Evolutionary conservation across 2,888 invertebrate species (phyloP).

Genomic region (Ichneumoninae sp.): DNA sequence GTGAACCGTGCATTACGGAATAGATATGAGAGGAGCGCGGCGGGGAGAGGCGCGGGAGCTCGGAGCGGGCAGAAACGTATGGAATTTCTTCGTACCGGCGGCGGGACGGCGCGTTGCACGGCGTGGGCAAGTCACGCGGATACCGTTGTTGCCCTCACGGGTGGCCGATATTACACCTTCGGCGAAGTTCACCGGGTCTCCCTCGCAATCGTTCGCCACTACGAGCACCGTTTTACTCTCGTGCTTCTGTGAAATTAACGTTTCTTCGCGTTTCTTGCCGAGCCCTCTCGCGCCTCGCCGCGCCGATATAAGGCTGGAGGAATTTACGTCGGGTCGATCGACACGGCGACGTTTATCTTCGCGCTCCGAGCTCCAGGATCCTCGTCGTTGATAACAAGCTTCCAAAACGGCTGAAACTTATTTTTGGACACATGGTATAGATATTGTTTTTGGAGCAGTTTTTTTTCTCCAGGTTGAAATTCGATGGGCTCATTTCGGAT

Average conservation of each 20-base stretch:
- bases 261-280: slow-evolving; percentile 60
- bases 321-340: slow-evolving; percentile 45
- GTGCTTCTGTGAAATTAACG: slow-evolving; percentile 65
- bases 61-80: slow-evolving; percentile 36
- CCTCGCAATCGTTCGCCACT: slow-evolving; percentile 38
- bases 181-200: slow-evolving; percentile 65
- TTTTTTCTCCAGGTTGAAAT: too few relatives aligned
- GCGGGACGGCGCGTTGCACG: slow-evolving; percentile 21
- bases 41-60: slow-evolving; percentile 34
- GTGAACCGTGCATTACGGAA: slow-evolving; percentile 9
- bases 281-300: not conserved
- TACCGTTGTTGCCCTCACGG: slow-evolving; percentile 66
- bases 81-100: slow-evolving; percentile 55
- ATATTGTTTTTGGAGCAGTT: not conserved
- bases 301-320: slow-evolving; percentile 10
- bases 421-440: not conserved
- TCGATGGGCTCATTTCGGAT: too few relatives aligned
- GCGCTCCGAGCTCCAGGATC: not conserved
- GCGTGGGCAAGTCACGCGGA: slow-evolving; percentile 58
- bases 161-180: slow-evolving; percentile 66
- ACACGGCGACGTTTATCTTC: not conserved
- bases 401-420: not conserved
- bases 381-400: not conserved
- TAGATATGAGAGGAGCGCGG: slow-evolving; percentile 37
- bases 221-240: slow-evolving; percentile 59